A percentile compares a stretch with the other conserved stretches of the same genome.
phyloP scores from a whole-genome alignment of 2,797 vertebrate genomes.

The Falco naumanni region DNA sequence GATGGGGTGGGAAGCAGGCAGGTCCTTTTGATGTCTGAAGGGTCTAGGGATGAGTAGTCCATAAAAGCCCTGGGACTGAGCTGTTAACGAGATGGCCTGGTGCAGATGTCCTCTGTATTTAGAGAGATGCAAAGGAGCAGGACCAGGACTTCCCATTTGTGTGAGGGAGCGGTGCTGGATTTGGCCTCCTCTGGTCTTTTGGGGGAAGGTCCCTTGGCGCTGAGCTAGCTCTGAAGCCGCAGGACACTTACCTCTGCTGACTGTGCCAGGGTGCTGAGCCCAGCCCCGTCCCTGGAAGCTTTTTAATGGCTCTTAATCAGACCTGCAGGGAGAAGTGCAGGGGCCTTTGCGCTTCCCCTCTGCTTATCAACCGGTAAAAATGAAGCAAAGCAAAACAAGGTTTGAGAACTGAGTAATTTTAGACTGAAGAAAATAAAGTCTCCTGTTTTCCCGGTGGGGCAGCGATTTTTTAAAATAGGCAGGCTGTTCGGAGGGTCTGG shows the following conservation, averaged over 20 bases:
- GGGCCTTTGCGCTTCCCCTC: neutral
- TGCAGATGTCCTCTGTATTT: neutral
- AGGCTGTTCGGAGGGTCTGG: neutral
- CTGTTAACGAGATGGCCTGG: neutral
- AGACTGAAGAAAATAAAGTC: neutral
- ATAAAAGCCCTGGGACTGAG: neutral
- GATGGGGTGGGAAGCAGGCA: neutral
- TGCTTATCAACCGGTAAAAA: neutral
- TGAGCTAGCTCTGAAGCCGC: neutral
- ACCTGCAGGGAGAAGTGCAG: neutral
- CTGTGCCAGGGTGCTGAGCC: neutral
- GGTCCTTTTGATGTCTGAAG: constrained; percentile 49
- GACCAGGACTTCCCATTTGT: neutral
- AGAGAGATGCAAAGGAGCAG: neutral
- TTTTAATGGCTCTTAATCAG: neutral
- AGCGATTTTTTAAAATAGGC: neutral
- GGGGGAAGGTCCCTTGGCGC: neutral
- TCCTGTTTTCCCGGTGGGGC: neutral
- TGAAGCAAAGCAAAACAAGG: neutral
- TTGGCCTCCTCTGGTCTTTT: neutral
- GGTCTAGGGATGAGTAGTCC: constrained; percentile 26
- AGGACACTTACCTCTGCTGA: neutral
- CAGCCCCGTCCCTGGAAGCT: neutral
- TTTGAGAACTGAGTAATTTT: neutral
- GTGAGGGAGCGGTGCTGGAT: neutral